Base-by-base conservation (phyloP, 1,140 invertebrate species). In the Saxidomus purpurata region DNA sequence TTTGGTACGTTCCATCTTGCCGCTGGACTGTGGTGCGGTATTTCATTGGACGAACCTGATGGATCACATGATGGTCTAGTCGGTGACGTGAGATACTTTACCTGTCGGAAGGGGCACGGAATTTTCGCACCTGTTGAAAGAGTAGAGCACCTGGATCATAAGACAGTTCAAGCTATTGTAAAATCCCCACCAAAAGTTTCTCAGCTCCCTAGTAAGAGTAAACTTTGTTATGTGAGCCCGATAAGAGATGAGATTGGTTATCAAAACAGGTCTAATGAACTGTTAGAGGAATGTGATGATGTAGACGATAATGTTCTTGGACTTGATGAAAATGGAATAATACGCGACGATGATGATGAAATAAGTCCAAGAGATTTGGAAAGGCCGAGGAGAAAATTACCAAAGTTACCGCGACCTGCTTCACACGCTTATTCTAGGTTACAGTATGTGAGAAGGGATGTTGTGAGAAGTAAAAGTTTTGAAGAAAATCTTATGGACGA, bases 101-200 rank as follows among this genome's bases (percentile, higher is more conserved):
- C 92, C 34, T 95, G 95, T 89, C 52, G 87, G 31, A 89, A 91
- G 19, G 93, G 93, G 43, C 93, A 95, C 83, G 95, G 95, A 31
- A 93, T 96, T 83, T 96, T 96, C 89, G 95, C 95, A 22, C 95
- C 95, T 9, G 85, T 93, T 47, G 94, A 94, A 31, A 95, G 95
- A 91, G 94, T 96, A 22, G 55, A 81, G 59, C 61, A 85, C 28
- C n/a, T 90, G 36, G 40, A 87, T 71, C 40, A 28, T 38, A 87
- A 63, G 34, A 59, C 49, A 40, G 52, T 79, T 43, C 55, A 63
- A 25, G 17, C 47, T 17, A 79, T 87, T 63, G 43, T 87, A 36
- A 87, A 79, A 49, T 61, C 85, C 13, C 71, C 71, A 43, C 52
- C 59, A 13, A 87, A 76, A 63, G 69, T 87, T 25, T 87, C 85